These are phyloP conservation scores for Sus cebifrons DNA, from an alignment of 2,797 vertebrate species.

Conservation along the genomic window DNA sequence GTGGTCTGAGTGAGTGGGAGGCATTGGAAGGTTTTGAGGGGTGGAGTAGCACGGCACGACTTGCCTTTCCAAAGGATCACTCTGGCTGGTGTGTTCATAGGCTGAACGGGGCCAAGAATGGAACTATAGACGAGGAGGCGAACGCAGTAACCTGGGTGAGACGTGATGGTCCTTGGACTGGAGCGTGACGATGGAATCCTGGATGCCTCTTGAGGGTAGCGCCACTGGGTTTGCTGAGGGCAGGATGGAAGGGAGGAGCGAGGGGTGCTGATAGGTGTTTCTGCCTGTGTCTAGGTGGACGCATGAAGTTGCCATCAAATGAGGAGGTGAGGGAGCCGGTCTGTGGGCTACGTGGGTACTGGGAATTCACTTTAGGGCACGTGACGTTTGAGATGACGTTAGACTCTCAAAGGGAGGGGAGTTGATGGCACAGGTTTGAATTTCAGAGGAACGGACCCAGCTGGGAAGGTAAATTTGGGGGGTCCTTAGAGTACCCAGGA, in stretches of 20 bases:
- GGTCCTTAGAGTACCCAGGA: fast-evolving
- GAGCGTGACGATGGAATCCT: fast-evolving
- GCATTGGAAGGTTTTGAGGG: neutral
- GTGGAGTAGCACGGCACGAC: neutral
- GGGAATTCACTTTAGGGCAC: neutral
- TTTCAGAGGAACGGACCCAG: neutral
- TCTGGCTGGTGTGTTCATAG: neutral
- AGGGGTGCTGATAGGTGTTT: neutral
- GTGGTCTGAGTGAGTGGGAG: neutral
- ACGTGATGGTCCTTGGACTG: fast-evolving
- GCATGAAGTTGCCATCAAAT: neutral
- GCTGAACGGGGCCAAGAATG: too few relatives aligned
- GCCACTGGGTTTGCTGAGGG: neutral
- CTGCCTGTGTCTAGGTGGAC: neutral
- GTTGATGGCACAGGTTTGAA: too few relatives aligned
- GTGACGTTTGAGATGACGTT: neutral
- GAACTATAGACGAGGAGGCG: neutral
- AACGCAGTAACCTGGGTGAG: neutral
- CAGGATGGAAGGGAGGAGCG: neutral
- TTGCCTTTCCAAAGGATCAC: neutral
- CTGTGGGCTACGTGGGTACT: neutral
- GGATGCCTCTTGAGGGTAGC: neutral
- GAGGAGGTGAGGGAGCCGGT: neutral
- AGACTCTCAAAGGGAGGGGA: neutral
- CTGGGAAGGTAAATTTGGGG: neutral